Conservation (phyloP, 2,113 vertebrate species). For the Lota lota region DNA sequence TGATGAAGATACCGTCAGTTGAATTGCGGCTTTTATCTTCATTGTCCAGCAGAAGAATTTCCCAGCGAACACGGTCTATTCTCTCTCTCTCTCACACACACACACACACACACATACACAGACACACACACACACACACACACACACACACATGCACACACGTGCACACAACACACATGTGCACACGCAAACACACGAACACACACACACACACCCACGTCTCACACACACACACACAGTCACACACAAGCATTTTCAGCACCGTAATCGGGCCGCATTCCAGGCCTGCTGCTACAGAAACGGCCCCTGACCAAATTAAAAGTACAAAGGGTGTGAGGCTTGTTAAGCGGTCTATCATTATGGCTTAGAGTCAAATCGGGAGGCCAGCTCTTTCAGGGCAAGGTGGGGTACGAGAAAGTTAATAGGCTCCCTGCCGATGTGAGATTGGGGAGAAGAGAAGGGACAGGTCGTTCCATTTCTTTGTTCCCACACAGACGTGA, state of each 20-base stretch:
- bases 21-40: too few species aligned
- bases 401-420: constrained; percentile 39
- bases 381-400: constrained; percentile 36
- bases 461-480: constrained; percentile 4
- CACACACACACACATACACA: too few species aligned
- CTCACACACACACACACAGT: too few species aligned
- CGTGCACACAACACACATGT: too few species aligned
- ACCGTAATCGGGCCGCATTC: constrained; percentile 49
- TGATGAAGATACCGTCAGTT: too few species aligned
- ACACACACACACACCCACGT: too few species aligned
- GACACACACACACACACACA: too few species aligned
- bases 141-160: too few species aligned
- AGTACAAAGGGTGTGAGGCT: constrained; percentile 59
- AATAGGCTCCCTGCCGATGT: constrained; percentile 37
- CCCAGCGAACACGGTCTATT: too few species aligned
- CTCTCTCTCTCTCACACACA: too few species aligned
- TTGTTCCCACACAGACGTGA: neutral
- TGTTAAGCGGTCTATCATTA: constrained; percentile 65
- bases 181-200: too few species aligned
- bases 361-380: constrained; percentile 40
- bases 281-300: constrained; percentile 41
- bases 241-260: constrained; percentile 32
- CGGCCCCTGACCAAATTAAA: constrained; percentile 52
- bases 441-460: constrained; percentile 1
- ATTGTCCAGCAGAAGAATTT: too few species aligned